These are phyloP conservation scores for Monomorium pharaonis DNA, from an alignment of 1,140 invertebrate species.

Conservation along the genomic window DNA sequence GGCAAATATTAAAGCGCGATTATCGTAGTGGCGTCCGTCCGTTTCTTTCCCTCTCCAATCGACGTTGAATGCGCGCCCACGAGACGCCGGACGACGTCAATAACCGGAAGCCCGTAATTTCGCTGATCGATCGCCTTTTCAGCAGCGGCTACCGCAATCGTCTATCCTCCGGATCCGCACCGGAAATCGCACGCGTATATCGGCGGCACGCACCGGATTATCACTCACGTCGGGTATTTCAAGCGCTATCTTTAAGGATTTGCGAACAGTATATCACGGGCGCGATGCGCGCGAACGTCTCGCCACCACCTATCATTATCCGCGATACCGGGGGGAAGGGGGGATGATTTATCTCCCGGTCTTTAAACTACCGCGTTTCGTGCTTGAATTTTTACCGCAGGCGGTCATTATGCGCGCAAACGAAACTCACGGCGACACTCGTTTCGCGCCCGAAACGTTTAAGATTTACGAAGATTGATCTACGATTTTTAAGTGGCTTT, in stretches of 20 bases:
- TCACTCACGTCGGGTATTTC: slow-evolving; percentile 71
- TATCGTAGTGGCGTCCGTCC: neutral
- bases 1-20: neutral
- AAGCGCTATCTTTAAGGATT: slow-evolving; percentile 63
- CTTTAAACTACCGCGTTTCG: slow-evolving; percentile 68
- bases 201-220: slow-evolving; percentile 47
- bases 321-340: slow-evolving; percentile 72
- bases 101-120: slow-evolving; percentile 47
- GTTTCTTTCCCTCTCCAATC: neutral
- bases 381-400: slow-evolving; percentile 34
- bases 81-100: neutral
- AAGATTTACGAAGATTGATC: slow-evolving; percentile 52
- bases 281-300: slow-evolving; percentile 64
- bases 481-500: slow-evolving; percentile 24
- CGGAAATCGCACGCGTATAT: slow-evolving; percentile 49
- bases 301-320: slow-evolving; percentile 76
- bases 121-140: slow-evolving; percentile 11
- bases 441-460: slow-evolving; percentile 47
- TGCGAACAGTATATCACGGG: slow-evolving; percentile 74
- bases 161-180: neutral
- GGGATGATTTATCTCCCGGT: slow-evolving; percentile 75
- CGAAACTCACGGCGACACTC: slow-evolving; percentile 32
- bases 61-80: neutral
- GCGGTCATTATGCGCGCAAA: slow-evolving; percentile 44
- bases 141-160: neutral